Conservation (phyloP, 53 echinoderm and acorn worm species). For the Holothuria scabra region DNA sequence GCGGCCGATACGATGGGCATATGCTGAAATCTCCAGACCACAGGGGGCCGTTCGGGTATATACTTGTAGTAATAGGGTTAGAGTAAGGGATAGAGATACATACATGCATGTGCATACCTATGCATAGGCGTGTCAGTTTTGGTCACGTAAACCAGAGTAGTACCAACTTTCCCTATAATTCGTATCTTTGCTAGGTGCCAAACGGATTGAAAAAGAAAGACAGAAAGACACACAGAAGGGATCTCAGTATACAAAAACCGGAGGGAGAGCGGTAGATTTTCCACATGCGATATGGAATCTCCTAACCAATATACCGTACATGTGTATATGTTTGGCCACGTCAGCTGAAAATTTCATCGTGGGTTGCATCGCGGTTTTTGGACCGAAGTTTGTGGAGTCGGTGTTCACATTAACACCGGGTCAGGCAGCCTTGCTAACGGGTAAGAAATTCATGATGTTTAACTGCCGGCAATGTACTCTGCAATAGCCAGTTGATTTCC, state of each 20-base stretch:
- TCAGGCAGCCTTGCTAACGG: constrained; percentile 64
- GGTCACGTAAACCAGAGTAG: no score
- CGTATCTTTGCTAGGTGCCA: background rate
- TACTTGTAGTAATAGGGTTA: no score
- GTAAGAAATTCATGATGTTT: no score
- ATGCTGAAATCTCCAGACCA: no score
- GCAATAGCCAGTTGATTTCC: background rate
- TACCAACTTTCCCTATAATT: no score
- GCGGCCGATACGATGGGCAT: no score
- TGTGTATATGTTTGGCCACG: constrained; percentile 59
- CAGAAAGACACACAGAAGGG: constrained; percentile 10
- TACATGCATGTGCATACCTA: no score
- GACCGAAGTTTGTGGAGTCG: constrained; percentile 77
- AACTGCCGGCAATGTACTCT: no score
- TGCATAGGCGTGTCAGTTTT: no score
- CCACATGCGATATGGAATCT: constrained; percentile 67
- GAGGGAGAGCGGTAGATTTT: constrained; percentile 57
- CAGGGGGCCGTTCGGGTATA: no score
- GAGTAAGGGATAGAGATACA: no score
- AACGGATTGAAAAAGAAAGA: constrained; percentile 12
- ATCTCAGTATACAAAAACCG: background rate
- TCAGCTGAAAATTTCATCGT: constrained; percentile 73
- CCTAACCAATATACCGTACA: constrained; percentile 68
- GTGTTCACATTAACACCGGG: constrained; percentile 69
- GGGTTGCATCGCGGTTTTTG: constrained; percentile 69